Conservation (phyloP, 2,888 invertebrate species). For the Napeogenes inachia region DNA sequence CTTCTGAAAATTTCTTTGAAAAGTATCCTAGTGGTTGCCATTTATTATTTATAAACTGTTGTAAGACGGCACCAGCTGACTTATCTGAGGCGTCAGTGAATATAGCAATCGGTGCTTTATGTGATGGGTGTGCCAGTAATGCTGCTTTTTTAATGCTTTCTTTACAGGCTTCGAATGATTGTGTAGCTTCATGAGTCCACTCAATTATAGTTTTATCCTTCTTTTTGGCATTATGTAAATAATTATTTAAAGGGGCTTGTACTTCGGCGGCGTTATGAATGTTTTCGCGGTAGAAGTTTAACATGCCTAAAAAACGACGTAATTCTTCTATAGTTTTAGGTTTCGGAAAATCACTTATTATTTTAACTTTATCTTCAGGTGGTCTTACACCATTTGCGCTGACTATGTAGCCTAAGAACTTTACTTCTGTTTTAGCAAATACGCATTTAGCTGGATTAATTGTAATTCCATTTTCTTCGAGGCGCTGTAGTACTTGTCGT, state of each 20-base stretch:
- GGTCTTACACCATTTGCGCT: conserved; percentile 18
- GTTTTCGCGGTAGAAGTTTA: too few relatives aligned
- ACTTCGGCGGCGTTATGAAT: too few relatives aligned
- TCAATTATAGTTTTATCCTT: too few relatives aligned
- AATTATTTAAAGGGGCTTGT: too few relatives aligned
- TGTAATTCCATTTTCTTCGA: conserved; percentile 14
- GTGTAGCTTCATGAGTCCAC: too few relatives aligned
- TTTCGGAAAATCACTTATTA: conserved; percentile 23
- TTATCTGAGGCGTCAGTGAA: conserved; percentile 36
- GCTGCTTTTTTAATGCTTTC: too few relatives aligned
- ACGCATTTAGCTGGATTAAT: conserved; percentile 18
- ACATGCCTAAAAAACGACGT: too few relatives aligned
- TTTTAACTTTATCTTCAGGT: conserved; percentile 18
- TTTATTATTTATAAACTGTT: conserved; percentile 32
- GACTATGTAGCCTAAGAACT: conserved; percentile 23
- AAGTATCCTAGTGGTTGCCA: neutral
- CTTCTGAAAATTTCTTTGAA: neutral
- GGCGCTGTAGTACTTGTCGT: neutral
- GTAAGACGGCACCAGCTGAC: conserved; percentile 40
- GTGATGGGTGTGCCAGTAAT: too few relatives aligned
- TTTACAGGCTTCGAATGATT: too few relatives aligned
- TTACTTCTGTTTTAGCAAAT: conserved; percentile 19
- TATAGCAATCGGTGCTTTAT: too few relatives aligned
- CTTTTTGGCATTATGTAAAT: too few relatives aligned
- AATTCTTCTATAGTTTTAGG: conserved; percentile 11